Evolutionary conservation across 2,113 vertebrate genomes (phyloP).

Genomic region (Himantopus leucocephalus): DNA sequence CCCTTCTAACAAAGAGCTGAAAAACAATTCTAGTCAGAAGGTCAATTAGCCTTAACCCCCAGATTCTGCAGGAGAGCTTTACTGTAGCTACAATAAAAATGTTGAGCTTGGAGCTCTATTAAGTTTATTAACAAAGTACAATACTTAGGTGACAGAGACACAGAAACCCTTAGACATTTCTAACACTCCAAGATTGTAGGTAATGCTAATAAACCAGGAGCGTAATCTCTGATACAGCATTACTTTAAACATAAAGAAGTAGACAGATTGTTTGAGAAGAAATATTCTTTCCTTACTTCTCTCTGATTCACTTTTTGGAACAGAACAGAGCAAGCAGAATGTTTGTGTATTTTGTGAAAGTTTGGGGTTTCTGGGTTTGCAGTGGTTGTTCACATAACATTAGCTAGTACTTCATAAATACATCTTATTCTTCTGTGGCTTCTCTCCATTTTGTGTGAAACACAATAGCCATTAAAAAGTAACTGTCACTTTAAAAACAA

Average conservation of each 20-base stretch:
- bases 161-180: neutral
- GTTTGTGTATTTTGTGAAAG: neutral
- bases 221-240: neutral
- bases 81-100: neutral
- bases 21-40: neutral
- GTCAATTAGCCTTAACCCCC: neutral
- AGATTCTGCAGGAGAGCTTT: neutral
- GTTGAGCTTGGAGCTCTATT: neutral
- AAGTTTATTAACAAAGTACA: neutral
- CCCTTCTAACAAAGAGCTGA: neutral
- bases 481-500: neutral
- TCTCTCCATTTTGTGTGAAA: neutral
- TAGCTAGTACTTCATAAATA: neutral
- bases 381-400: rapidly evolving
- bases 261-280: neutral
- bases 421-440: neutral
- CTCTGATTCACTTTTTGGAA: neutral
- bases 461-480: neutral
- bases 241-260: neutral
- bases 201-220: neutral
- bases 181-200: neutral
- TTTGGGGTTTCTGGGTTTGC: neutral
- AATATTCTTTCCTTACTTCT: neutral
- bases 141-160: neutral
- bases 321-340: neutral